Percentiles rank a stretch among this genome's conserved stretches.
Conservation (phyloP, 2,113 vertebrate genomes). For the Chionis minor region DNA sequence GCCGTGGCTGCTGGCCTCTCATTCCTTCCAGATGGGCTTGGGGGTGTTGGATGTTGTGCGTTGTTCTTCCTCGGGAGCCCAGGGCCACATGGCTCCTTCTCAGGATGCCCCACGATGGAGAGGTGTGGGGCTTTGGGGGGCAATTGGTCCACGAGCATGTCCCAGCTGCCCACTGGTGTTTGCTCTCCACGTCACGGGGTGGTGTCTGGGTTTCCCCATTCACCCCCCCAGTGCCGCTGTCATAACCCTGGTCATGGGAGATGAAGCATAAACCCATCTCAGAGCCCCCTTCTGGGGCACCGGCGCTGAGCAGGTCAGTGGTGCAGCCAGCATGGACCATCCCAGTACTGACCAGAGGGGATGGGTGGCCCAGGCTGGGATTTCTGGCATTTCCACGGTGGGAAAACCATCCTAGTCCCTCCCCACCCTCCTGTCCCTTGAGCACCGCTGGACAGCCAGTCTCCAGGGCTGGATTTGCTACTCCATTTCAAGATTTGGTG, state of each 20-base stretch:
- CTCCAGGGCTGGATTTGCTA: neutral
- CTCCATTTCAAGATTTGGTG: neutral
- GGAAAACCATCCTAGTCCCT: neutral
- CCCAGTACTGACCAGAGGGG: neutral
- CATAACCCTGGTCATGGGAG: neutral
- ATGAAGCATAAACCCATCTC: neutral
- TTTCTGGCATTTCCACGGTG: neutral
- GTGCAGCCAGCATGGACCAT: neutral
- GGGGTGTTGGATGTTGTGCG: rapidly evolving
- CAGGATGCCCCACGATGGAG: neutral
- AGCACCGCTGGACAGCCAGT: rapidly evolving
- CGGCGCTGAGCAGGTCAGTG: rapidly evolving
- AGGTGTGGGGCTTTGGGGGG: neutral
- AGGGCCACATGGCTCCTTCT: rapidly evolving
- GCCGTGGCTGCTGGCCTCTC: neutral
- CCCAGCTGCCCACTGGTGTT: neutral
- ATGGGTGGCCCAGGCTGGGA: neutral
- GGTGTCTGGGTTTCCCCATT: neutral
- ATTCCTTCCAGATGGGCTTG: neutral
- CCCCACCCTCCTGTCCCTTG: neutral
- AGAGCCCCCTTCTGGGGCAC: neutral
- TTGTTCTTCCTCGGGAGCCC: neutral
- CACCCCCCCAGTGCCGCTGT: neutral
- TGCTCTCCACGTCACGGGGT: neutral
- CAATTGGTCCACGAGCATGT: neutral